Percentiles rank a stretch among this genome's conserved stretches.
Evolutionary conservation across 2,113 vertebrate species (phyloP).

Genomic region (Festucalex cinctus): DNA sequence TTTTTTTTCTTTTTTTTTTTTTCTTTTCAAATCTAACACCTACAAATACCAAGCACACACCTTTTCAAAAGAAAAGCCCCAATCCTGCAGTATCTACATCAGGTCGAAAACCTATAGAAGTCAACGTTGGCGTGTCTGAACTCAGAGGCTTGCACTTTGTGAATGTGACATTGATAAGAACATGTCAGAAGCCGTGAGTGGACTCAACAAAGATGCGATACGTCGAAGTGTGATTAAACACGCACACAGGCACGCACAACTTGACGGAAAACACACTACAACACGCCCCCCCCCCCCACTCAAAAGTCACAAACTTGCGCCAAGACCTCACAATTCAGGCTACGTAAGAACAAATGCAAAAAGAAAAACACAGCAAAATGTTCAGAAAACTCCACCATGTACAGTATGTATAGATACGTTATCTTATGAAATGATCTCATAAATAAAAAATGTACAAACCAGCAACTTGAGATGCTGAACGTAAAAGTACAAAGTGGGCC

Average conservation of each 20-base stretch:
- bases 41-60: slow-evolving; percentile 72
- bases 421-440: slow-evolving; percentile 71
- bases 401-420: slow-evolving; percentile 61
- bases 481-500: slow-evolving; percentile 53
- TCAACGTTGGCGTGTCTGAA: slow-evolving; percentile 44
- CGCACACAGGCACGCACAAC: slow-evolving; percentile 59
- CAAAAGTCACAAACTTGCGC: slow-evolving; percentile 59
- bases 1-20: slow-evolving; percentile 61
- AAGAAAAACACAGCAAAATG: slow-evolving; percentile 65
- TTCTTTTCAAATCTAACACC: slow-evolving; percentile 58
- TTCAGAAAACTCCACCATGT: slow-evolving; percentile 66
- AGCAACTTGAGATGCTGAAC: slow-evolving; percentile 61
- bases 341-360: slow-evolving; percentile 46
- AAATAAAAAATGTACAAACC: slow-evolving; percentile 79
- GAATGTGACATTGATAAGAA: slow-evolving; percentile 39
- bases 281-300: slow-evolving; percentile 51
- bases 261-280: slow-evolving; percentile 64
- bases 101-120: slow-evolving; percentile 48
- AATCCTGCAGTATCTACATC: slow-evolving; percentile 68
- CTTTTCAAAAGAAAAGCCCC: slow-evolving; percentile 62
- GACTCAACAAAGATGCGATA: slow-evolving; percentile 68
- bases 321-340: slow-evolving; percentile 36
- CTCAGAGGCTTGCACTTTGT: slow-evolving; percentile 48
- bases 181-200: slow-evolving; percentile 47
- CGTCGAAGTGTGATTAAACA: not conserved